These are phyloP conservation scores for Imbricaverruca yamaguchii DNA, from an alignment of 2,888 invertebrate species.

Conservation along the genomic window DNA sequence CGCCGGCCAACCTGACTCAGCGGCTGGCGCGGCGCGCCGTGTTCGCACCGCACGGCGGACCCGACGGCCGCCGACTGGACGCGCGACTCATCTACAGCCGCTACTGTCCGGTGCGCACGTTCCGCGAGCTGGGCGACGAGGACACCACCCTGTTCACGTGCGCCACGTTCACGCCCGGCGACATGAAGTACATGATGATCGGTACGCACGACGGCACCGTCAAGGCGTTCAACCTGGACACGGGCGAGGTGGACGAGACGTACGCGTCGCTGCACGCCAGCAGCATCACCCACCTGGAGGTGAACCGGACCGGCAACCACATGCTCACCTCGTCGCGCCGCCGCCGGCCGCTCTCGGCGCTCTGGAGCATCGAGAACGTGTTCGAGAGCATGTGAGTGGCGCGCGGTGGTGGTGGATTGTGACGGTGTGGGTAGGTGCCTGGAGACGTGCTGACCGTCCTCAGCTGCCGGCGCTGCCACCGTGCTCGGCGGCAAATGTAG, in stretches of 20 bases:
- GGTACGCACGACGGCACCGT: constrained; percentile 89
- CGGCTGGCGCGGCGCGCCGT: constrained; percentile 52
- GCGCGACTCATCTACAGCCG: constrained; percentile 74
- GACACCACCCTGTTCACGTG: constrained; percentile 68
- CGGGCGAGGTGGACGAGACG: constrained; percentile 50
- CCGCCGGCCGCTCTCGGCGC: constrained; percentile 70
- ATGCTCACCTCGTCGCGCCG: constrained; percentile 80
- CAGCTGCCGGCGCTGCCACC: too few species aligned
- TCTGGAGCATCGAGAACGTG: constrained; percentile 53
- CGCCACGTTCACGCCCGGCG: constrained; percentile 54
- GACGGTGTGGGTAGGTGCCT: too few species aligned
- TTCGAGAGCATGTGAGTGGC: constrained; percentile 35
- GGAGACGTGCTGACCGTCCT: too few species aligned
- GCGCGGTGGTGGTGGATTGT: not conserved
- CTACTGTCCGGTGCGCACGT: constrained; percentile 66
- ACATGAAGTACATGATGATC: constrained; percentile 61
- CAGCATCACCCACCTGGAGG: constrained; percentile 48
- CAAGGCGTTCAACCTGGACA: constrained; percentile 74
- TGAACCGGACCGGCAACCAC: constrained; percentile 64
- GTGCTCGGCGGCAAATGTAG: too few species aligned
- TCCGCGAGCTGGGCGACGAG: constrained; percentile 51
- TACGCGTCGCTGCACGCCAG: not conserved
- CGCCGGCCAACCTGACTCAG: constrained; percentile 63
- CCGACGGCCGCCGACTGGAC: constrained; percentile 58
- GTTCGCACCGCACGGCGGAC: constrained; percentile 44